A percentile compares a stretch with the other conserved stretches of the same genome.
Conservation (phyloP, 2,113 vertebrate species). For the Lutjanus erythropterus region DNA sequence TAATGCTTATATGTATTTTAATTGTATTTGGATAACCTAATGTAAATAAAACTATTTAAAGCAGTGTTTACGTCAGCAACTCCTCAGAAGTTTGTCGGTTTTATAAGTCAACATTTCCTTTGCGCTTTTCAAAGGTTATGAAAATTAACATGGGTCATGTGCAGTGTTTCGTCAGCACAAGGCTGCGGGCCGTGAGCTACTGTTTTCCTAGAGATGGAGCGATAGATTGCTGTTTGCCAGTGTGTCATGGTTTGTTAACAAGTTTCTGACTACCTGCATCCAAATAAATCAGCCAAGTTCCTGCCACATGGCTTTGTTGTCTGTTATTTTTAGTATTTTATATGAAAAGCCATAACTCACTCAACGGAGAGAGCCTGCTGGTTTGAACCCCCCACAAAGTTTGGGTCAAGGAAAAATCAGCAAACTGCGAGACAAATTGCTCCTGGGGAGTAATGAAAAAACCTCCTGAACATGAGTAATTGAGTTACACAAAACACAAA, state of each 20-base stretch:
- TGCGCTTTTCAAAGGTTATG: conserved; percentile 41
- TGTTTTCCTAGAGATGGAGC: conserved; percentile 45
- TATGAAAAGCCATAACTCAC: conserved; percentile 50
- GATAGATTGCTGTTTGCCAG: conserved; percentile 47
- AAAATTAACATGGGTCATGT: conserved; percentile 44
- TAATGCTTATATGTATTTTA: neutral
- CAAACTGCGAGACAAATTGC: conserved; percentile 57
- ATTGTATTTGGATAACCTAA: neutral
- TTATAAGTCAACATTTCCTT: conserved; percentile 42
- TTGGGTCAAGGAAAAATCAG: conserved; percentile 44
- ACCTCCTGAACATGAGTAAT: conserved; percentile 6
- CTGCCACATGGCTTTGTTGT: conserved; percentile 51
- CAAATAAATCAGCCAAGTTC: conserved; percentile 43
- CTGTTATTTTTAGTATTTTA: conserved; percentile 45
- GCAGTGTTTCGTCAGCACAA: conserved; percentile 31
- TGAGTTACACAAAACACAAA: conserved; percentile 35
- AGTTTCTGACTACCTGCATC: conserved; percentile 43
- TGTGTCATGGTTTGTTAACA: conserved; percentile 51
- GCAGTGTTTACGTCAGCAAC: conserved; percentile 35
- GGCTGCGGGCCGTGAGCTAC: conserved; percentile 25
- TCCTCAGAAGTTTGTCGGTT: conserved; percentile 36
- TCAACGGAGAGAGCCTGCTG: conserved; percentile 31
- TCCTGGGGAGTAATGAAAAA: conserved; percentile 38
- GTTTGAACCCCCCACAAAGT: conserved; percentile 26
- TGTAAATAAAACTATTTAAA: neutral